Evolutionary conservation across 2,888 invertebrate genomes (phyloP).

Genomic region (Erebia aethiops): DNA sequence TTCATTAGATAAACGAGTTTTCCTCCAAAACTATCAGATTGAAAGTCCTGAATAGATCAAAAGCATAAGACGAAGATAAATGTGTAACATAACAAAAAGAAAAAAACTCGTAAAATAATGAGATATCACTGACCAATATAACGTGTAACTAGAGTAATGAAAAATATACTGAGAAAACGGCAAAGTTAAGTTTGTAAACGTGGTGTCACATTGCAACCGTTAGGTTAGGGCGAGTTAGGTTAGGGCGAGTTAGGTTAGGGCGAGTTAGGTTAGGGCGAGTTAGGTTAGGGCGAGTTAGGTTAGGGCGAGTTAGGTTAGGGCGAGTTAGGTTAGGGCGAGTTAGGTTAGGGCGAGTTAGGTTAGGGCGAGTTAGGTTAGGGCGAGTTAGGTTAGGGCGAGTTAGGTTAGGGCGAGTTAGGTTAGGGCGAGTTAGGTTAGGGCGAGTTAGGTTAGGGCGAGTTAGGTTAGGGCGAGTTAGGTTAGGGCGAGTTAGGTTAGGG

Average conservation of each 20-base stretch:
- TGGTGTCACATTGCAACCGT: too few relatives aligned
- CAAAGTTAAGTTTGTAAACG: too few relatives aligned
- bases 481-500: background rate
- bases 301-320: background rate
- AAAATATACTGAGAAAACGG: too few relatives aligned
- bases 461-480: constrained; percentile 32
- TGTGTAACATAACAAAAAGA: too few relatives aligned
- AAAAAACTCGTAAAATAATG: too few relatives aligned
- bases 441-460: constrained; percentile 36
- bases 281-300: constrained; percentile 5
- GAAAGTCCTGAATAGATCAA: too few relatives aligned
- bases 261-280: constrained; percentile 28
- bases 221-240: constrained; percentile 23
- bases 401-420: background rate
- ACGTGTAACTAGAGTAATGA: too few relatives aligned
- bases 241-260: constrained; percentile 30
- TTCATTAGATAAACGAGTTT: too few relatives aligned
- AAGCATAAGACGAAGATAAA: too few relatives aligned
- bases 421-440: constrained; percentile 20
- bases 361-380: constrained; percentile 37
- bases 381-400: constrained; percentile 7
- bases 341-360: constrained; percentile 33
- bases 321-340: background rate
- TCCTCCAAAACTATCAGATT: too few relatives aligned
- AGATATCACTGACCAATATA: too few relatives aligned